Evolutionary conservation across 2,113 vertebrate genomes (phyloP), one percentile per base, ranked within the genome.

Genomic region (Myotis davidii): DNA sequence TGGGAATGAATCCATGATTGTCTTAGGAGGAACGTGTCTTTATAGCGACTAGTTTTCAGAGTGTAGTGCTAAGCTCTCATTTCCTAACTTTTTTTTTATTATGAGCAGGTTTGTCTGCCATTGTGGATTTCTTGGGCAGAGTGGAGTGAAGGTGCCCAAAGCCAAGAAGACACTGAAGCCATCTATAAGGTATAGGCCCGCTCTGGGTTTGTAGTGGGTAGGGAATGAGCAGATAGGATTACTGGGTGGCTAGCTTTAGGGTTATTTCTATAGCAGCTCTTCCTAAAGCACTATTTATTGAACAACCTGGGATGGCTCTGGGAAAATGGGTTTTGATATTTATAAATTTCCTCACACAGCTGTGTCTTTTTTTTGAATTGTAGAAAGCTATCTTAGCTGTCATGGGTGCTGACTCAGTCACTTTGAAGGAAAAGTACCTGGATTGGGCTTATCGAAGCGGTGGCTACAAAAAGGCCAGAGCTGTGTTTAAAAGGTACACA

Each of bases 391-490:
- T 99, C 56, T 42, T 86, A 93, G 98, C 98, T 95, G 91, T 98
- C 20, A 98, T 95, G 1, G 97, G 99, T n/a, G 91, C 97, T 10
- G 98, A 99, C 94, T 98, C 99, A 88, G 95, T 98, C 95, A 98
- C 97, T 91, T 98, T 99, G 98, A 99, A 99, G 98, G 99, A 99
- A 54, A 96, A 97, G 91, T 99, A 99, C 96, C 98, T 99, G 14
- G 98, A 99, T 86, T 99, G 99, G 99, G 99, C 99, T 29, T 99
- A 99, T 94, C 98, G 97, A 96, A 99, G 90, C 1, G 96, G 98
- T 70, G 99, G 99, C 93, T 99, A 99, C 97, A 99, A 99, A 96
- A 99, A 98, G 98, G 99, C 98, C 8, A 99, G 97, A 96, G 98
- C 97, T 97, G 98, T 99, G 45, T 99, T 99, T 96, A 99, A 88